Conservation (phyloP, 2,797 vertebrate species). For the Manis pentadactyla region DNA sequence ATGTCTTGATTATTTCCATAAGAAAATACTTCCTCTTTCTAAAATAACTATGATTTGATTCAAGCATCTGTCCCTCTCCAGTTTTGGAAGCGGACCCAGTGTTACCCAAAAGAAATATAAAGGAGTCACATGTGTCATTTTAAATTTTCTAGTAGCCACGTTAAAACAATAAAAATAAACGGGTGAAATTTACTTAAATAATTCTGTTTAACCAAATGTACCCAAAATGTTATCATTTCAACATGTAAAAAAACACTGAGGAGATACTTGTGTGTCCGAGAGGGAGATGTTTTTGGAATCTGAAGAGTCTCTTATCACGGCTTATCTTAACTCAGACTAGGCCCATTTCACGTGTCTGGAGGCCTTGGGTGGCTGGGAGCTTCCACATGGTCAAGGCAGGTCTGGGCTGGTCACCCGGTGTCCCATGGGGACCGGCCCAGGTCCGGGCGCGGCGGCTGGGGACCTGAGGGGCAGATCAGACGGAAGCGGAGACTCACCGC, state of each 20-base stretch:
- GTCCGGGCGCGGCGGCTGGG: not conserved
- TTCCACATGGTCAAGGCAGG: not conserved
- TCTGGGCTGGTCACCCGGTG: not conserved
- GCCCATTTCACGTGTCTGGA: not conserved
- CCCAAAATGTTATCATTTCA: not conserved
- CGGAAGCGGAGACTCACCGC: not conserved
- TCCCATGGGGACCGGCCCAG: not conserved
- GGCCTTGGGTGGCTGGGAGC: not conserved
- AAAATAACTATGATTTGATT: not conserved
- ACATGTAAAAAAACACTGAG: not conserved
- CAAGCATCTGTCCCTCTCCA: not conserved
- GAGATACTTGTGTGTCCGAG: not conserved
- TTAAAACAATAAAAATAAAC: conserved; percentile 49
- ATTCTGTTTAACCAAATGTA: not conserved
- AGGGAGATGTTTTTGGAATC: not conserved
- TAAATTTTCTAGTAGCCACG: not conserved
- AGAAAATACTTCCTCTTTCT: not conserved
- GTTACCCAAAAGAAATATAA: not conserved
- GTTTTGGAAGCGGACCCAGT: not conserved
- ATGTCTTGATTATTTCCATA: not conserved
- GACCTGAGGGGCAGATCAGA: not conserved
- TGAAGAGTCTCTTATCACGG: not conserved
- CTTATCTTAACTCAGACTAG: not conserved
- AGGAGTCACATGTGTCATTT: not conserved
- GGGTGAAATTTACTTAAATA: not conserved